Evolutionary conservation across 2,888 invertebrate genomes (phyloP).

Genomic region (Nemoura dubitans): DNA sequence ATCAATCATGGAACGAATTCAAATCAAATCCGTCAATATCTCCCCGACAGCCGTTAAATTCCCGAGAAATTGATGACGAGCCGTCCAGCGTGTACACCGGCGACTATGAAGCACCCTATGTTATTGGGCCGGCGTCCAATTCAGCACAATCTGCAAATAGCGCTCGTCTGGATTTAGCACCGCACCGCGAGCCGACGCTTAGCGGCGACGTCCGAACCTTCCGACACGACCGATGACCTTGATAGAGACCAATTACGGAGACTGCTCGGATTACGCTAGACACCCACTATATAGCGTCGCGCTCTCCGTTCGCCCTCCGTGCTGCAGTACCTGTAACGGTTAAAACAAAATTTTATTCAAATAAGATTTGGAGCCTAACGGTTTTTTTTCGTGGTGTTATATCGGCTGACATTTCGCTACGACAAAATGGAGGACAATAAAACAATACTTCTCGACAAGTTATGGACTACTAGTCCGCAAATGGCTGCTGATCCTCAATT

Average conservation of each 20-base stretch:
- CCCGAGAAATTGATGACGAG: neutral
- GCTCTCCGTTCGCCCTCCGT: neutral
- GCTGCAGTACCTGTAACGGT: no score
- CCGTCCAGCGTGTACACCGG: neutral
- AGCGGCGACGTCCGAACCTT: neutral
- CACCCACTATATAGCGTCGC: conserved; percentile 7
- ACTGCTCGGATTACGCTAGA: conserved; percentile 39
- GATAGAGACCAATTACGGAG: conserved; percentile 41
- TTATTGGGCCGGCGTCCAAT: conserved; percentile 33
- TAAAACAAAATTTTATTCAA: no score
- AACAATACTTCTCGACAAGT: no score
- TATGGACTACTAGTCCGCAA: no score
- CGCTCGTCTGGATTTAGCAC: conserved; percentile 37
- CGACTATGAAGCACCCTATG: neutral
- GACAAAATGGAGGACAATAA: no score
- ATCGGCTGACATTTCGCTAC: no score
- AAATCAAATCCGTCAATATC: neutral
- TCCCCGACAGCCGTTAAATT: neutral
- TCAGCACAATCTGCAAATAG: conserved; percentile 36
- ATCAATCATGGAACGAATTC: neutral
- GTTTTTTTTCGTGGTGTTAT: no score
- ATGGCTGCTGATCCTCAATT: no score
- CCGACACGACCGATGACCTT: conserved; percentile 35
- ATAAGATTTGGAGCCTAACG: no score
- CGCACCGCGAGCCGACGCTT: neutral